Evolutionary conservation across 2,797 vertebrate genomes (phyloP).

Genomic region (Chaenodraco wilsoni): DNA sequence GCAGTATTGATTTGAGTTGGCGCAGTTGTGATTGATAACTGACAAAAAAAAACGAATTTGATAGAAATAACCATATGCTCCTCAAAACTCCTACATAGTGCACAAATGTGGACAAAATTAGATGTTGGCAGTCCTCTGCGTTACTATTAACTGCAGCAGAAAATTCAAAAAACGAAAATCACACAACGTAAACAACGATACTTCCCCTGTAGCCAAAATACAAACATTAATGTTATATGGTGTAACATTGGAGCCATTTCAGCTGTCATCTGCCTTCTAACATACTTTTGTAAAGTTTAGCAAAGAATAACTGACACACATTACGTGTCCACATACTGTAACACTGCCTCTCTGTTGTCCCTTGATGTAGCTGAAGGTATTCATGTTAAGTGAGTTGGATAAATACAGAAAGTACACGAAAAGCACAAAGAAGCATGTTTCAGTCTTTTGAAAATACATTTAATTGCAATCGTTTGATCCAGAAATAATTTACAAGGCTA

Average conservation of each 20-base stretch:
- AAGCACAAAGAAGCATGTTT: neutral
- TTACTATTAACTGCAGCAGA: neutral
- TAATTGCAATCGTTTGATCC: too few relatives aligned
- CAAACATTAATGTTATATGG: neutral
- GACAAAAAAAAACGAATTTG: too few relatives aligned
- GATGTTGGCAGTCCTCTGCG: neutral
- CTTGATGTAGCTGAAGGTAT: neutral
- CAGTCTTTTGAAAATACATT: too few relatives aligned
- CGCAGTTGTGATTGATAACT: neutral
- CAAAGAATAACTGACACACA: too few relatives aligned
- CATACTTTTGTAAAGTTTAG: too few relatives aligned
- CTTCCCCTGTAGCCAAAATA: neutral
- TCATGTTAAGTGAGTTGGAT: neutral
- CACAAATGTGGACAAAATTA: neutral
- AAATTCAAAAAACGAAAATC: neutral
- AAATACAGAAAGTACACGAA: neutral
- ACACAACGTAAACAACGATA: neutral
- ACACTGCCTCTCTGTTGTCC: neutral
- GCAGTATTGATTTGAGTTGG: neutral
- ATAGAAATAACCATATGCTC: slow-evolving; percentile 1
- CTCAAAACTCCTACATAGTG: neutral
- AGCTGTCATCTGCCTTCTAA: too few relatives aligned
- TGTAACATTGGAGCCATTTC: too few relatives aligned
- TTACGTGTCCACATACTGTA: neutral
- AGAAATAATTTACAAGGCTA: too few relatives aligned